phyloP scores from a whole-genome alignment of 2,113 vertebrate species.

The Apodemus speciosus region DNA sequence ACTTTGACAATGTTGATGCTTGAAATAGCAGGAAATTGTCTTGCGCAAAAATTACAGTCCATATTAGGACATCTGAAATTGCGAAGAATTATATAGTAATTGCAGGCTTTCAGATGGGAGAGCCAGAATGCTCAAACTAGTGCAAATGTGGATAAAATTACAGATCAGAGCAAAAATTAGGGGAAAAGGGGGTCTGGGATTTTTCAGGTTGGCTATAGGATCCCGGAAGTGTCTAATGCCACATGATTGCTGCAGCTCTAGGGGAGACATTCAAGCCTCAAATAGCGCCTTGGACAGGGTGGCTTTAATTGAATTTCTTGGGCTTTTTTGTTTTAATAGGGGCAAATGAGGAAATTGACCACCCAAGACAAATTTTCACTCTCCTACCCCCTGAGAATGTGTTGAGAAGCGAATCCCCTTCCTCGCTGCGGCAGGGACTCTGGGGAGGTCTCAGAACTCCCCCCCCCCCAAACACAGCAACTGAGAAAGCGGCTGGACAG shows the following conservation, averaged over 20 bases:
- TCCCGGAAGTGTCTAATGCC: constrained; percentile 95
- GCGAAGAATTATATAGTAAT: constrained; percentile 99
- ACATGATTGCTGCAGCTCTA: constrained; percentile 91
- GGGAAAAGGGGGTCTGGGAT: constrained; percentile 96
- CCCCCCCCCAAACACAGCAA: background rate
- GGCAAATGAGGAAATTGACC: constrained; percentile 86
- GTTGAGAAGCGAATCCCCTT: constrained; percentile 60
- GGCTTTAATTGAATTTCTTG: constrained; percentile 88
- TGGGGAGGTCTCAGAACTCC: constrained; percentile 23
- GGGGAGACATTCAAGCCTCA: constrained; percentile 88
- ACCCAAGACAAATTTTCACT: constrained; percentile 80
- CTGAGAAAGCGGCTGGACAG: constrained; percentile 45
- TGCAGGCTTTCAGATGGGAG: constrained; percentile 99
- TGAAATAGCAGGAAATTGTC: constrained; percentile 99
- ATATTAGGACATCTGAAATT: constrained; percentile 99
- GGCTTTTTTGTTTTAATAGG: constrained; percentile 87
- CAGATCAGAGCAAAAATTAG: constrained; percentile 99
- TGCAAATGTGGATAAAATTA: constrained; percentile 99
- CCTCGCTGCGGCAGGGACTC: constrained; percentile 1
- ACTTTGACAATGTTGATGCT: constrained; percentile 99
- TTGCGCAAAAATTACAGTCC: constrained; percentile 99
- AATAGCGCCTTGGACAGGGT: constrained; percentile 87
- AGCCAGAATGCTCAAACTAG: constrained; percentile 99
- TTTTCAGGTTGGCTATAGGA: constrained; percentile 98
- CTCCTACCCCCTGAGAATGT: constrained; percentile 62